Evolutionary conservation across 1,140 invertebrate genomes (phyloP).

Genomic region (Drosophila takahashii): DNA sequence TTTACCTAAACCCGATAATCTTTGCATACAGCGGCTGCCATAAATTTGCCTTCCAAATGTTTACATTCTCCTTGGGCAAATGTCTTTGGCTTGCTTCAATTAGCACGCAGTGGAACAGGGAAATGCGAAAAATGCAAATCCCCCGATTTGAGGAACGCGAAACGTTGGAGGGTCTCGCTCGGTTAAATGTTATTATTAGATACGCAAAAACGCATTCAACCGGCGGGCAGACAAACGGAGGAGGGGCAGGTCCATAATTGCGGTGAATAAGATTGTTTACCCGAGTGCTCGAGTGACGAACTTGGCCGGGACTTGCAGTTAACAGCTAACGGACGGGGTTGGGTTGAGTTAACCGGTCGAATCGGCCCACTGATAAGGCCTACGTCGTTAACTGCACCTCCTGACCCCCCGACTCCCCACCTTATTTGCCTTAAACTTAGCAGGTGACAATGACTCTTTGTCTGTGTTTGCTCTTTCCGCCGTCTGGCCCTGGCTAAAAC

Average conservation of each 20-base stretch:
- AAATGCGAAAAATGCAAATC: slow-evolving; percentile 24
- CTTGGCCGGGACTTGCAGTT: slow-evolving; percentile 28
- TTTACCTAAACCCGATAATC: slow-evolving; percentile 9
- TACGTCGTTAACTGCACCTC: slow-evolving; percentile 9
- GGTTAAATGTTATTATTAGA: slow-evolving; percentile 60
- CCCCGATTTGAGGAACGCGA: neutral
- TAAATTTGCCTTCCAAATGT: slow-evolving; percentile 41
- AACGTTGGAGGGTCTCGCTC: slow-evolving; percentile 29
- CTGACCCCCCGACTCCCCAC: neutral
- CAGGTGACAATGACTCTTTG: slow-evolving; percentile 68
- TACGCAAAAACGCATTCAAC: slow-evolving; percentile 59
- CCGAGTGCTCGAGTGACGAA: slow-evolving; percentile 34
- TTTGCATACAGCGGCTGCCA: slow-evolving; percentile 21
- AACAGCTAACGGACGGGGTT: neutral
- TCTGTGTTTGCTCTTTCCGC: slow-evolving; percentile 34
- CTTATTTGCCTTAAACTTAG: slow-evolving; percentile 57
- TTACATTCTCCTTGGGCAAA: slow-evolving; percentile 33
- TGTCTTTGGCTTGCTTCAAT: slow-evolving; percentile 35
- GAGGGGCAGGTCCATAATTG: slow-evolving; percentile 13
- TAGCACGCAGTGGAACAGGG: slow-evolving; percentile 27
- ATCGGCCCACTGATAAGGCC: slow-evolving; percentile 35
- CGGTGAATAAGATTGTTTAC: slow-evolving; percentile 38
- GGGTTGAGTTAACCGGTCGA: slow-evolving; percentile 20
- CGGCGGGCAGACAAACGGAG: neutral
- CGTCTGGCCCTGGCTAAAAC: slow-evolving; percentile 5